Evolutionary conservation across 2,113 vertebrate species (phyloP).

Genomic region (Catharus bicknelli): DNA sequence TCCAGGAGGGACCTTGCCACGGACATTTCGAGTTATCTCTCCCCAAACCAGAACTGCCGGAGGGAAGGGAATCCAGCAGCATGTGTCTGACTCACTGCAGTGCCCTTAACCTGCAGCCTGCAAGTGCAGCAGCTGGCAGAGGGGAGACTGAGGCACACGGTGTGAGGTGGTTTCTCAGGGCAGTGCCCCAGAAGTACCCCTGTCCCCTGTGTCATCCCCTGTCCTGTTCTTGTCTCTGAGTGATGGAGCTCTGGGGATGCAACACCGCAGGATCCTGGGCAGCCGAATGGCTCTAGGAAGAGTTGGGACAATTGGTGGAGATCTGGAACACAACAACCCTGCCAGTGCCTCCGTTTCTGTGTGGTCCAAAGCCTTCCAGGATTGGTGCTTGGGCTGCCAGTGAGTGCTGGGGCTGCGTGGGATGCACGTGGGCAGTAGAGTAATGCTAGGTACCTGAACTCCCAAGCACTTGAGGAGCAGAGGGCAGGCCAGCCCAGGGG

Average conservation of each 20-base stretch:
- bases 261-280: fast-evolving
- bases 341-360: fast-evolving
- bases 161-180: fast-evolving
- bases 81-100: background rate
- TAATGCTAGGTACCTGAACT: too few species aligned
- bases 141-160: background rate
- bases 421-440: background rate
- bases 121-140: background rate
- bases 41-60: background rate
- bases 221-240: background rate
- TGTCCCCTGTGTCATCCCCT: background rate
- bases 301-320: background rate
- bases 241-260: fast-evolving
- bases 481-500: fast-evolving
- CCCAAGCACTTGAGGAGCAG: background rate
- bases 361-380: background rate
- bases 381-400: fast-evolving
- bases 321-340: background rate
- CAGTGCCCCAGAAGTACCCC: background rate
- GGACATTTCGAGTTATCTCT: fast-evolving
- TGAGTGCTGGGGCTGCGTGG: background rate
- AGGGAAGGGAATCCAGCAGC: background rate
- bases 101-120: fast-evolving
- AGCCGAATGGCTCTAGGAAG: background rate
- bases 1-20: background rate